Percentiles rank a stretch among this genome's conserved stretches.
Conservation (phyloP, 2,113 vertebrate species). For the Corydoras sp. region DNA sequence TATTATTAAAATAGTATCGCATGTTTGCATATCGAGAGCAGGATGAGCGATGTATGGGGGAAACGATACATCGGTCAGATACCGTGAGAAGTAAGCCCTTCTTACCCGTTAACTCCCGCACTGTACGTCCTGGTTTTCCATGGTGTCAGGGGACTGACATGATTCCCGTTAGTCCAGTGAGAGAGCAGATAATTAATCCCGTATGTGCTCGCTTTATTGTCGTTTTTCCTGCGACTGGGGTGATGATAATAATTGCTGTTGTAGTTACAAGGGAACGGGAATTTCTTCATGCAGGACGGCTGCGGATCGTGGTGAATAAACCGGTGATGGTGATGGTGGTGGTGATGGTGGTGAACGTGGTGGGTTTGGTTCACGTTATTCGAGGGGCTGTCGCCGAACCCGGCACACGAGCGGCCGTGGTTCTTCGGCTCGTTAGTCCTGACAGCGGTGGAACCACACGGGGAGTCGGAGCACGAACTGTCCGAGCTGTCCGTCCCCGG, state of each 20-base stretch:
- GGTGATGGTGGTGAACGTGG: constrained; percentile 43
- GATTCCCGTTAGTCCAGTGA: constrained; percentile 68
- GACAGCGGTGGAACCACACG: constrained; percentile 49
- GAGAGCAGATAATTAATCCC: constrained; percentile 91
- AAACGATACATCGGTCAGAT: too few species aligned
- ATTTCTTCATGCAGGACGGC: constrained; percentile 54
- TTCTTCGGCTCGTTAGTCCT: constrained; percentile 58
- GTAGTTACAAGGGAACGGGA: constrained; percentile 38
- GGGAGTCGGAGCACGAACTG: constrained; percentile 29
- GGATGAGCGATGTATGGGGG: too few species aligned
- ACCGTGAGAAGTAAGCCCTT: too few species aligned
- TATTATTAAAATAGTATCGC: too few species aligned
- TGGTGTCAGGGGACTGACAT: constrained; percentile 76
- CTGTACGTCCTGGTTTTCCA: constrained; percentile 90
- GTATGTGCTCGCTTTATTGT: constrained; percentile 97
- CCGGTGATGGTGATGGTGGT: constrained; percentile 48
- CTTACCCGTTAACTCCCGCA: constrained; percentile 72
- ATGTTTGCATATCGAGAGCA: too few species aligned
- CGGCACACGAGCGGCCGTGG: constrained; percentile 54
- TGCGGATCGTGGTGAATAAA: constrained; percentile 54
- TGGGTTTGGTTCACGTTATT: constrained; percentile 38
- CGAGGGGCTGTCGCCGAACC: constrained; percentile 62
- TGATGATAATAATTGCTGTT: constrained; percentile 61
- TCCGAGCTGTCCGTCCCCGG: constrained; percentile 69
- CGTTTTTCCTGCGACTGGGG: constrained; percentile 88